Evolutionary conservation across 2,113 vertebrate species (phyloP).

Genomic region (Caracal caracal): DNA sequence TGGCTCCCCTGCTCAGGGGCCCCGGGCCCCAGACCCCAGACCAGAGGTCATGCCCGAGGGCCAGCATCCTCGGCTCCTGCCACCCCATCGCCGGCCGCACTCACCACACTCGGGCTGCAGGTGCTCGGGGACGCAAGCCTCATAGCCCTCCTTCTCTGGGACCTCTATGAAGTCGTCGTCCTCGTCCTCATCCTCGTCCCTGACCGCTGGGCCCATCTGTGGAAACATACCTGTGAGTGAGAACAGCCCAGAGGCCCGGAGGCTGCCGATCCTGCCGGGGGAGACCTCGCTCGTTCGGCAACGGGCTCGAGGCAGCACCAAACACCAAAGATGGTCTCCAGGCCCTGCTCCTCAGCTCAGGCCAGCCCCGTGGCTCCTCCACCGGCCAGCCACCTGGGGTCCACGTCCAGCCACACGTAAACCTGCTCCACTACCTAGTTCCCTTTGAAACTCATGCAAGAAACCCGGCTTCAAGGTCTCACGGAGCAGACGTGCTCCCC

Average conservation of each 20-base stretch:
- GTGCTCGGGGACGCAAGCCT: slow-evolving; percentile 93
- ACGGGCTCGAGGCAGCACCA: fast-evolving
- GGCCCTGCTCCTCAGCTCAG: not conserved
- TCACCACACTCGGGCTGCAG: slow-evolving; percentile 93
- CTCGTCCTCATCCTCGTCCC: slow-evolving; percentile 76
- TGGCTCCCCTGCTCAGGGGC: fast-evolving
- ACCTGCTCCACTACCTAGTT: not conserved
- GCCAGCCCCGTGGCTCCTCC: fast-evolving
- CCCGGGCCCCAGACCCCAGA: not conserved
- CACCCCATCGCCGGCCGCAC: slow-evolving; percentile 54
- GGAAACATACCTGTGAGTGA: not conserved
- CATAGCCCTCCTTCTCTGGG: slow-evolving; percentile 97
- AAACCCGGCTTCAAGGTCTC: no score
- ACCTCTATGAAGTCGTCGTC: slow-evolving; percentile 94
- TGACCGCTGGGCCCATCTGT: slow-evolving; percentile 78
- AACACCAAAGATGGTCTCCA: fast-evolving
- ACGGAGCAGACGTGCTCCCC: fast-evolving
- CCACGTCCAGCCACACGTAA: fast-evolving
- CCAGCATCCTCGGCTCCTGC: not conserved
- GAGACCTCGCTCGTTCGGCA: fast-evolving
- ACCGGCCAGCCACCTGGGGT: fast-evolving
- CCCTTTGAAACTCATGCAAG: no score
- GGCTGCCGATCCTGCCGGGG: fast-evolving
- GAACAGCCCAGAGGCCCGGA: not conserved
- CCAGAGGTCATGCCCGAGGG: not conserved